Conservation (phyloP, 2,888 invertebrate species). For the Parnassius smintheus region DNA sequence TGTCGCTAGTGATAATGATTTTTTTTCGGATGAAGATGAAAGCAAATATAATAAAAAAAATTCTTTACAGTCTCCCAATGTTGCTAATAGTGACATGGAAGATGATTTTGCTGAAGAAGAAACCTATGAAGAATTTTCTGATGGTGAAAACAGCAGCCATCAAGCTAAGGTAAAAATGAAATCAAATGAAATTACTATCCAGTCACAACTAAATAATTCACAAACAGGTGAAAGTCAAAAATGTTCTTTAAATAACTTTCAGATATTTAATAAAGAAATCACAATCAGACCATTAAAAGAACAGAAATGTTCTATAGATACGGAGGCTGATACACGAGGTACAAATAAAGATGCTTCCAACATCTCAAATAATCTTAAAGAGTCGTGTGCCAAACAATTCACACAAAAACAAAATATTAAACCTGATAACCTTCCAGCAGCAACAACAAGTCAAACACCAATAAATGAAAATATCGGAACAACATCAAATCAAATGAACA, state of each 20-base stretch:
- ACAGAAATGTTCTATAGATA: conserved; percentile 35
- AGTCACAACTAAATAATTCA: background rate
- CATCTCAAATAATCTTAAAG: conserved; percentile 33
- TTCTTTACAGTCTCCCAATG: conserved; percentile 53
- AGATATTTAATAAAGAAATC: conserved; percentile 54
- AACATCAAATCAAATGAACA: conserved; percentile 54
- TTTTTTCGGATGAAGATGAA: conserved; percentile 32
- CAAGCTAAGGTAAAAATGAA: conserved; percentile 10
- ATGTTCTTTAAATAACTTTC: conserved; percentile 45
- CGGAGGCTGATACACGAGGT: conserved; percentile 25
- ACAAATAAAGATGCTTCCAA: conserved; percentile 28
- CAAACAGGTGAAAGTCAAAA: conserved; percentile 31
- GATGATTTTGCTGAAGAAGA: conserved; percentile 39
- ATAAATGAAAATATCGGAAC: conserved; percentile 45
- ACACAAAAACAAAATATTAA: conserved; percentile 39
- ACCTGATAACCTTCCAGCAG: conserved; percentile 29
- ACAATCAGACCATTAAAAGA: conserved; percentile 42
- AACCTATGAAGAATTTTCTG: conserved; percentile 39
- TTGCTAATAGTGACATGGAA: conserved; percentile 49
- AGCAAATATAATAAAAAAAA: conserved; percentile 38
- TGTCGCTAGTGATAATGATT: conserved; percentile 43
- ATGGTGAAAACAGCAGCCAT: conserved; percentile 47
- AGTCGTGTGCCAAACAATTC: conserved; percentile 44
- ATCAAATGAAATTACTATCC: conserved; percentile 2
- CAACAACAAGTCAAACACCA: conserved; percentile 19